These are phyloP conservation scores for Desoria tigrina DNA, from an alignment of 2,888 invertebrate species.

Conservation along the genomic window DNA sequence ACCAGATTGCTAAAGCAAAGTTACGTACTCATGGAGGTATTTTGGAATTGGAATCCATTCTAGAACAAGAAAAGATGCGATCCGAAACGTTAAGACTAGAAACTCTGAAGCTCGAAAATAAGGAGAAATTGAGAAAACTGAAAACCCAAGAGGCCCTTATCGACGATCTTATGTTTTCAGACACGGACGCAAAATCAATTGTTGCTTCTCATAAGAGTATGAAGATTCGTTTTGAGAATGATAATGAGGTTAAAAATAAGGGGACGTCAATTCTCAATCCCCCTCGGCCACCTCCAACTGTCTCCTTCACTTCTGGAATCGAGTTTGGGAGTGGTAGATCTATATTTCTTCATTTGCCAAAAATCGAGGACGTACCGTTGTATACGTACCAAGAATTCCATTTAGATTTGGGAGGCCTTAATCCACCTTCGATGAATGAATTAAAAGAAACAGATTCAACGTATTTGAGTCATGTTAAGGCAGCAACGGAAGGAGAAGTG, in stretches of 20 bases:
- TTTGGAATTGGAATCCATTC: constrained; percentile 78
- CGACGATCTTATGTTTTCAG: constrained; percentile 92
- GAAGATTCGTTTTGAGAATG: constrained; percentile 48
- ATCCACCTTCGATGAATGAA: constrained; percentile 66
- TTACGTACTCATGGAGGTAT: constrained; percentile 67
- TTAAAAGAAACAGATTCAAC: constrained; percentile 63
- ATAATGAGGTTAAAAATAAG: constrained; percentile 61
- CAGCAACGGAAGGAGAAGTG: constrained; percentile 72
- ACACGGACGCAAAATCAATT: constrained; percentile 84
- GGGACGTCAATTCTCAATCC: neutral
- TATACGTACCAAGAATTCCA: constrained; percentile 68
- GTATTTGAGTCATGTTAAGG: constrained; percentile 74
- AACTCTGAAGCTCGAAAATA: constrained; percentile 65
- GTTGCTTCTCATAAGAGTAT: constrained; percentile 63
- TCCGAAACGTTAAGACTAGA: constrained; percentile 74
- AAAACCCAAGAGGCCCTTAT: constrained; percentile 88
- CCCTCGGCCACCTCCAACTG: constrained; percentile 18
- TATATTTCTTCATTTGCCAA: constrained; percentile 68
- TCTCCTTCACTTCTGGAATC: constrained; percentile 69
- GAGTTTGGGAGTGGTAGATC: constrained; percentile 70
- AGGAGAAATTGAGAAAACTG: constrained; percentile 75
- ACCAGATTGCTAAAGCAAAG: constrained; percentile 58
- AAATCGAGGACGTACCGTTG: constrained; percentile 74
- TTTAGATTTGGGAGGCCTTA: constrained; percentile 72
- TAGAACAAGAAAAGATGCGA: constrained; percentile 77